These are phyloP conservation scores for Equus quagga DNA, from an alignment of 2,113 vertebrate species.

Conservation along the genomic window DNA sequence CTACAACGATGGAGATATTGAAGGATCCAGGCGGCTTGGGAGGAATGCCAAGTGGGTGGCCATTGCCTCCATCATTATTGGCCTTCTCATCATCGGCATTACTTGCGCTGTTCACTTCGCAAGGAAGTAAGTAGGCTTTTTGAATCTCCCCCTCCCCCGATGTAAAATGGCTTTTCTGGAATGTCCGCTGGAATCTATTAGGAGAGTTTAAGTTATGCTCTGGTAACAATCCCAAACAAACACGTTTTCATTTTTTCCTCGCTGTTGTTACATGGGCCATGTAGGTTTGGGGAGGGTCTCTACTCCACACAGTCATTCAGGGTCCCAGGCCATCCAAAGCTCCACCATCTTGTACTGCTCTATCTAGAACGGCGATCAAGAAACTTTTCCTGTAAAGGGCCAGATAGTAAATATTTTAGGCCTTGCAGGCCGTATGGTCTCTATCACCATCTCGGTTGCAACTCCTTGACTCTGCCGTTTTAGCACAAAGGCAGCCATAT, in stretches of 20 bases:
- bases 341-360: neutral
- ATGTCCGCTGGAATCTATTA: neutral
- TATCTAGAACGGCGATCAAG: neutral
- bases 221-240: neutral
- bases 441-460: neutral
- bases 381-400: neutral
- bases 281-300: neutral
- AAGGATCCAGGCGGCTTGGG: constrained; percentile 90
- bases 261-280: neutral
- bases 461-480: neutral
- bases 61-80: constrained; percentile 91
- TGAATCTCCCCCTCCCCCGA: neutral
- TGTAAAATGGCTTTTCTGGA: neutral
- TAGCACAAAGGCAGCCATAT: neutral
- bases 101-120: constrained; percentile 90
- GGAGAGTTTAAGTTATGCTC: neutral
- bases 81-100: constrained; percentile 89
- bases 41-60: constrained; percentile 92
- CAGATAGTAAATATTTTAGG: neutral
- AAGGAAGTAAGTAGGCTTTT: constrained; percentile 85
- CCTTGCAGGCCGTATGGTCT: neutral
- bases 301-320: neutral
- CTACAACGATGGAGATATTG: constrained; percentile 91
- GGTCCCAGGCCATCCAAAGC: neutral
- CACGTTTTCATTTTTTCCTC: neutral